Base-by-base conservation (phyloP, 1,140 invertebrate genomes). In the Acyrthosiphon pisum region DNA sequence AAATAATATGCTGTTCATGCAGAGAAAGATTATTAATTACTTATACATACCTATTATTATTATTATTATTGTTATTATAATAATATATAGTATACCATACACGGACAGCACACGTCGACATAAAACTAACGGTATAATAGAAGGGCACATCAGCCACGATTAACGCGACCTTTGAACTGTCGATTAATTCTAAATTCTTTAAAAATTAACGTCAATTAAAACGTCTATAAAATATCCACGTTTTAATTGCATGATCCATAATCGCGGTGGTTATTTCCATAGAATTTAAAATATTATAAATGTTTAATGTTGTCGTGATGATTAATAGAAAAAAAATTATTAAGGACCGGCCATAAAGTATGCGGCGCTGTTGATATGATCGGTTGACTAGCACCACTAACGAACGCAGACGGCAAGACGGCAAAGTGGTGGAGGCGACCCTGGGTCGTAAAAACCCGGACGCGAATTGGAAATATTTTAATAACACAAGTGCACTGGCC, bases 121-220 rank as follows among this genome's bases (percentile, higher is more conserved):
- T 37, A 22, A n/a, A 35, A 87, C 30, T 87, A 87, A 46, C 86
- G 87, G 46, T 50, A 35, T 56, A 89, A 23, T 50, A 35, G 87
- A 53, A 50, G 48, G 35, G 50, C 50, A 41, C 88, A 35, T 56
- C 35, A 41, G 23, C 30, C 11, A 23, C 88, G 50, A 90, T 88
- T 56, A 90, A 90, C 88, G 35, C 6, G 23, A 90, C 89, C 89
- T 90, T n/a, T 90, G 88, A 90, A 68, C 53, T 23, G 37, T 44
- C 53, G 56, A 90, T 60, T 68, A 68, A 68, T 90, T 44, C 37
- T 46, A 44, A 90, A 90, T 68, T 90, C 89, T 44, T 68, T 44
- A 90, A 90, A 68, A 90, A 90, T 90, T 68, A 68, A 90, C 37
- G 56, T 20, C 89, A 90, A 90, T 68, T 68, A 90, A 68, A 90